phyloP scores from a whole-genome alignment of 37 sponge, comb jelly and placozoan genomes.

The Eunapius fragilis region DNA sequence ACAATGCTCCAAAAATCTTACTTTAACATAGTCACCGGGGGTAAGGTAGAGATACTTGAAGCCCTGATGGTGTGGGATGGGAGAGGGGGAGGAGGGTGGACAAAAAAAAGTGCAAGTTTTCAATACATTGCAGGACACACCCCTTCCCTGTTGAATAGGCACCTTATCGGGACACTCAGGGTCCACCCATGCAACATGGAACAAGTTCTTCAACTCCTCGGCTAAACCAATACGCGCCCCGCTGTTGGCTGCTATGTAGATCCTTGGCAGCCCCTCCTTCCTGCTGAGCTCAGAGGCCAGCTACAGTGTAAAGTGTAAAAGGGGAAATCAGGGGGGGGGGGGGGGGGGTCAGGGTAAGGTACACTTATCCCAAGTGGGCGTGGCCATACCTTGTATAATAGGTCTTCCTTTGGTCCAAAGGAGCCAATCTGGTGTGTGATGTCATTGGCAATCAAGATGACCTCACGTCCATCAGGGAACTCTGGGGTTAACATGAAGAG shows the following conservation, averaged over 20 bases:
- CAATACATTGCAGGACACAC: too few relatives aligned
- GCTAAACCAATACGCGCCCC: slow-evolving; percentile 98
- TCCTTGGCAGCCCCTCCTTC: slow-evolving; percentile 72
- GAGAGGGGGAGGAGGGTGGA: background rate
- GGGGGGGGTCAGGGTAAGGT: too few relatives aligned
- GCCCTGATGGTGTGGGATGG: slow-evolving; percentile 61
- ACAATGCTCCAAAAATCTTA: background rate
- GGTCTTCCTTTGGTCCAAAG: slow-evolving; percentile 95
- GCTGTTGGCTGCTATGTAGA: slow-evolving; percentile 96
- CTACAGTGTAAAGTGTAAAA: slow-evolving; percentile 34
- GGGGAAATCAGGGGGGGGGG: too few relatives aligned
- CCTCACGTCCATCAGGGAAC: slow-evolving; percentile 94
- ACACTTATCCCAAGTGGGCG: too few relatives aligned
- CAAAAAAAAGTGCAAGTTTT: too few relatives aligned
- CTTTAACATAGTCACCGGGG: slow-evolving; percentile 90
- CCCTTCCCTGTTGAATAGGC: too few relatives aligned
- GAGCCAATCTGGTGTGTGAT: slow-evolving; percentile 96
- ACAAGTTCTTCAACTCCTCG: slow-evolving; percentile 92
- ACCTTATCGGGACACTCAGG: slow-evolving; percentile 72
- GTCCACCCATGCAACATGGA: slow-evolving; percentile 94
- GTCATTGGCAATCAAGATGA: slow-evolving; percentile 93
- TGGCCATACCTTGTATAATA: slow-evolving; percentile 75
- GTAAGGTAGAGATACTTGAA: slow-evolving; percentile 96
- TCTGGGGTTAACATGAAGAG: slow-evolving; percentile 85
- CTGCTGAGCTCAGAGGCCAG: slow-evolving; percentile 90